These are phyloP conservation scores for Plotosus lineatus DNA, from an alignment of 2,113 vertebrate genomes.

Conservation along the genomic window DNA sequence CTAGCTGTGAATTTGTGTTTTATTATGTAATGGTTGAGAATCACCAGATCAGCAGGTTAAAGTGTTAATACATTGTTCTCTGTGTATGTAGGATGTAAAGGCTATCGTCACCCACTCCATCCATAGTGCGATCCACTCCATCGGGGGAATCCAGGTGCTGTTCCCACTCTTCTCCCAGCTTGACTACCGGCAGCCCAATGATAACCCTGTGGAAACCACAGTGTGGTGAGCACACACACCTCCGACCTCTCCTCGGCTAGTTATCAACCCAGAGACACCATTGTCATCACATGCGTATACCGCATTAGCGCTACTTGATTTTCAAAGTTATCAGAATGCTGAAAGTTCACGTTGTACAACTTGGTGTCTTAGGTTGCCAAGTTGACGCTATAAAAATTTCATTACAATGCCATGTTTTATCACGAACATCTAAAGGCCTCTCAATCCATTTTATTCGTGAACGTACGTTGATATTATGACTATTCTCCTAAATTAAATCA, in stretches of 20 bases:
- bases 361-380: too few relatives aligned
- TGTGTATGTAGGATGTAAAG: slow-evolving; percentile 87
- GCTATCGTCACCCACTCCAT: slow-evolving; percentile 99
- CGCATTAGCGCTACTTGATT: too few relatives aligned
- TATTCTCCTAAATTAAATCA: too few relatives aligned
- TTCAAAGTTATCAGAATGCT: too few relatives aligned
- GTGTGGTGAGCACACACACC: slow-evolving; percentile 80
- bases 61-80: background rate
- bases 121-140: slow-evolving; percentile 98
- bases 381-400: too few relatives aligned
- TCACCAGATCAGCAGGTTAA: background rate
- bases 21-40: too few relatives aligned
- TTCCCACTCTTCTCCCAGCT: slow-evolving; percentile 97
- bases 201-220: slow-evolving; percentile 94
- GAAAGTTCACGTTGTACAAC: too few relatives aligned
- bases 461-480: too few relatives aligned
- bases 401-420: too few relatives aligned
- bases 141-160: slow-evolving; percentile 97
- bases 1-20: background rate
- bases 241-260: background rate
- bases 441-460: too few relatives aligned
- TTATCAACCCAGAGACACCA: background rate
- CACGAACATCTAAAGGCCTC: too few relatives aligned
- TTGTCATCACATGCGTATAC: too few relatives aligned
- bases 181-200: slow-evolving; percentile 93